Evolutionary conservation across 2,113 vertebrate species (phyloP).

Genomic region (Himantopus leucocephalus): DNA sequence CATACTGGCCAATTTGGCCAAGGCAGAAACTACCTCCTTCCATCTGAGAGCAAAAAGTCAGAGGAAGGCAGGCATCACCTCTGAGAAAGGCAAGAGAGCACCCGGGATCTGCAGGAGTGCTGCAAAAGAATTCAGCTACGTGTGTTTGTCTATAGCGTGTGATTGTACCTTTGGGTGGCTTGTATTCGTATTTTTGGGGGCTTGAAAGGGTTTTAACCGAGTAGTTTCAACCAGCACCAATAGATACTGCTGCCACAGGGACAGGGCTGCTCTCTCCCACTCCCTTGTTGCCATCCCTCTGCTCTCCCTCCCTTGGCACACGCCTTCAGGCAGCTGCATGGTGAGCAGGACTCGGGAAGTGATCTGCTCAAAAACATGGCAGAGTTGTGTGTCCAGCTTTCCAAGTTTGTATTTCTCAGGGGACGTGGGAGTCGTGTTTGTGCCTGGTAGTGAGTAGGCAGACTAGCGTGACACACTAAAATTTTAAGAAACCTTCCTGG

Average conservation of each 20-base stretch:
- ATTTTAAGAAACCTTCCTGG: neutral
- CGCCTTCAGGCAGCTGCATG: accelerated
- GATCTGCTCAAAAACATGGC: accelerated
- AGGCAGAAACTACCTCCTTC: constrained; percentile 36
- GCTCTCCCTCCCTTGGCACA: neutral
- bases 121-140: neutral
- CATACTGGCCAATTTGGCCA: constrained; percentile 7
- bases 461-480: neutral
- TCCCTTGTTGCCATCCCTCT: neutral
- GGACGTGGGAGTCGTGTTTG: neutral
- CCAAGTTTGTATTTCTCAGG: neutral
- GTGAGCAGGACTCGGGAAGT: neutral
- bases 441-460: neutral
- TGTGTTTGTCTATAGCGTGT: neutral
- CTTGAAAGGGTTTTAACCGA: neutral
- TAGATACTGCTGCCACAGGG: neutral
- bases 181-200: neutral
- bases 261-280: neutral
- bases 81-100: neutral
- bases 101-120: neutral
- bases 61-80: neutral
- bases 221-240: neutral
- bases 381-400: accelerated
- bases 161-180: neutral
- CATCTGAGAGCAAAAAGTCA: constrained; percentile 13